Evolutionary conservation across 92 coral and sea anemone species (phyloP), one percentile per base, ranked within the genome.

Genomic region (Bergia sp.): DNA sequence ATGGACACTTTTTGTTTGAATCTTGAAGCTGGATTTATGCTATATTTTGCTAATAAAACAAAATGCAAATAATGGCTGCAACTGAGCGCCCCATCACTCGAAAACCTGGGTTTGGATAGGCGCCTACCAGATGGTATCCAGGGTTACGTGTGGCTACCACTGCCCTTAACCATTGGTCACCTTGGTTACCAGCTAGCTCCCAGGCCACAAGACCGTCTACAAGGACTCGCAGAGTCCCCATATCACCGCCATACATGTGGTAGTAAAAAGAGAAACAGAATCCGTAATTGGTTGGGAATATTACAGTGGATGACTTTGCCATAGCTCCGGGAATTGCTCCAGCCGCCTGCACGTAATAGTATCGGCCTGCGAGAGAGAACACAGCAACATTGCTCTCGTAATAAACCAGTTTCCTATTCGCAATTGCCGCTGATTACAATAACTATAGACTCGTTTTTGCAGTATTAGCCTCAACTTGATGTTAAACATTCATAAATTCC

Each of bases 251-350:
- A 37, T 80, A 53, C 83, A 80, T 80, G n/a, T 80, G 83, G 44
- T 80, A 80, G 16, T 80, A 50, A 13, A 80, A 80, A 2, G 83
- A 80, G 69, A 80, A 80, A 80, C 83, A 80, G 83, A 80, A 80
- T 29, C 83, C 83, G 20, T 80, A 80, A 10, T 53, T 80, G 23
- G 83, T 80, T 57, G 41, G 71, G 15, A 80, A 80, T 20, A 55
- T 42, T 61, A 15, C 1, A 1, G 83, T 2, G 0, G 83, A 80
- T 29, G 29, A 4, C 43, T 10, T 80, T 61, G 83, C 66, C 18
- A 80, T 20, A 10, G 41, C 37, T 49, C 83, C 83, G 5, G 83
- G 67, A 53, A 50, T 42, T 3, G 16, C 65, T 80, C 83, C 83
- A 53, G 21, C 44, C 4, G 83, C 83, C n/a, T 55, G 40, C 39